Conservation (phyloP, 2,113 vertebrate species). For the Eudyptes chrysolophus region DNA sequence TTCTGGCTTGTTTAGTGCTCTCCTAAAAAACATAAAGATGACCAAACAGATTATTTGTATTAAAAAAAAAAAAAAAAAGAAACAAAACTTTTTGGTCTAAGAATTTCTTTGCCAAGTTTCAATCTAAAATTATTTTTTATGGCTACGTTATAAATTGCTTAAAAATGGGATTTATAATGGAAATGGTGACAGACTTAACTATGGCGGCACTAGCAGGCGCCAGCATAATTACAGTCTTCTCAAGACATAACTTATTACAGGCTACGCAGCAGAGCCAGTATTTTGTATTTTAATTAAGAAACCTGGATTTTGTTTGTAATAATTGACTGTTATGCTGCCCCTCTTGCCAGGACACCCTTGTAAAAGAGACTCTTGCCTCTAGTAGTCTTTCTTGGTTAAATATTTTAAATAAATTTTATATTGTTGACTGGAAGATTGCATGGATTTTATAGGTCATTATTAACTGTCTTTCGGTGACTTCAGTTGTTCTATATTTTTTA, state of each 20-base stretch:
- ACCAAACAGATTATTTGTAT: conserved; percentile 20
- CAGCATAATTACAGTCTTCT: conserved; percentile 74
- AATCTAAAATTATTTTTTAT: conserved; percentile 56
- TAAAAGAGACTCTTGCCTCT: conserved; percentile 74
- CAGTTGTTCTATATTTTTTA: conserved; percentile 14
- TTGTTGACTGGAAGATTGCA: conserved; percentile 43
- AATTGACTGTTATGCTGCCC: conserved; percentile 72
- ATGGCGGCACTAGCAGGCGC: conserved; percentile 67
- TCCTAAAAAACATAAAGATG: conserved; percentile 10
- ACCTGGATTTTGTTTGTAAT: conserved; percentile 81
- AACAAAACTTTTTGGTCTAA: neutral
- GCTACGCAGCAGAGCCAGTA: conserved; percentile 62
- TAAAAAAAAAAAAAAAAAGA: neutral
- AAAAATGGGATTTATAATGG: conserved; percentile 65
- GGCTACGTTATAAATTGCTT: conserved; percentile 50
- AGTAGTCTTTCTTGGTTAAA: conserved; percentile 63
- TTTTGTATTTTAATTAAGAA: conserved; percentile 82
- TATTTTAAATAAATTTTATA: conserved; percentile 64
- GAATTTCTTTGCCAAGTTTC: conserved; percentile 46
- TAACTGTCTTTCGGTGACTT: conserved; percentile 55
- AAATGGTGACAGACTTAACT: conserved; percentile 72
- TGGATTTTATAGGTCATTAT: conserved; percentile 40
- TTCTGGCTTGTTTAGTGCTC: conserved; percentile 3
- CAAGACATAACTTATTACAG: conserved; percentile 71
- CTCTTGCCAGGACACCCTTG: conserved; percentile 72